These are phyloP conservation scores for Lamellibrachia columna DNA, from an alignment of 2,888 invertebrate genomes.

Conservation along the genomic window DNA sequence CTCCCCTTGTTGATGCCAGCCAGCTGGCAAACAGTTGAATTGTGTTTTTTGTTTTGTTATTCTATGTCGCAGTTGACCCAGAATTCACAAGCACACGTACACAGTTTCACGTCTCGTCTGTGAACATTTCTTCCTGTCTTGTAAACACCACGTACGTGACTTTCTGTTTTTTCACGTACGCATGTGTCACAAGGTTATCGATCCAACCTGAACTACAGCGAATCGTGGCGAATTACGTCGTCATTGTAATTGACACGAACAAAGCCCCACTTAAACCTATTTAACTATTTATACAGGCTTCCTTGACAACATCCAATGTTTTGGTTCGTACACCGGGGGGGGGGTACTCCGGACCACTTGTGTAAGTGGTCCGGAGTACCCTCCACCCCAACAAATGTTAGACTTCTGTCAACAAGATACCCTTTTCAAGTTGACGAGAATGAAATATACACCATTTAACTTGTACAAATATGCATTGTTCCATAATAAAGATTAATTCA, in stretches of 20 bases:
- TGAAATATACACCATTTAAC: no score
- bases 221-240: neutral
- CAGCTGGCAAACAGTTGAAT: neutral
- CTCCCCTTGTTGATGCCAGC: neutral
- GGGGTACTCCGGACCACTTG: neutral
- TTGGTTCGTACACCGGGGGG: neutral
- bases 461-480: no score
- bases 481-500: no score
- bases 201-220: neutral
- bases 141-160: constrained; percentile 2
- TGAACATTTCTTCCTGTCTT: neutral
- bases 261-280: neutral
- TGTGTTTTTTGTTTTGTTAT: neutral
- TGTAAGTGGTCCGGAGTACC: neutral
- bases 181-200: neutral
- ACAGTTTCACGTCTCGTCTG: neutral
- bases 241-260: neutral
- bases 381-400: no score
- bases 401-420: no score
- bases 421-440: no score
- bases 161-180: neutral
- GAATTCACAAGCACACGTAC: neutral
- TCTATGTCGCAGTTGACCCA: neutral
- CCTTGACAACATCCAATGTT: neutral
- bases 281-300: neutral